These are phyloP conservation scores for Apamea monoglypha DNA, from an alignment of 2,888 invertebrate genomes.

Conservation along the genomic window DNA sequence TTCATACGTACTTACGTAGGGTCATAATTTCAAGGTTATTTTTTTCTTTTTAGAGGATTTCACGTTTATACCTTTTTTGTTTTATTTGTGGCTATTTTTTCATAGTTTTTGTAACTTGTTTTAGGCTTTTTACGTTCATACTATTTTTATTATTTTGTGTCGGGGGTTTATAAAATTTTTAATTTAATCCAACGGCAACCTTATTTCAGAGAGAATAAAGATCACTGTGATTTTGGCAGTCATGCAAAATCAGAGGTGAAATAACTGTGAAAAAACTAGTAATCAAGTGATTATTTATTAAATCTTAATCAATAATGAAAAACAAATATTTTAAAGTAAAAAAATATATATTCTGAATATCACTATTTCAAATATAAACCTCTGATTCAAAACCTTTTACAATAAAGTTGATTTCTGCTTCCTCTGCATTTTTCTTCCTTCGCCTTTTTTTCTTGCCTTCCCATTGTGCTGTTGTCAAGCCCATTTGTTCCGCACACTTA, in stretches of 20 bases:
- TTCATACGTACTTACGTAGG: too few species aligned
- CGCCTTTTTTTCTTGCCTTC: slow-evolving; percentile 74
- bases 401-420: slow-evolving; percentile 79
- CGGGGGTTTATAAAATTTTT: too few species aligned
- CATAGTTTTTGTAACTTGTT: too few species aligned
- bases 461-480: slow-evolving; percentile 74
- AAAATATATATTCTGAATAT: slow-evolving; percentile 7
- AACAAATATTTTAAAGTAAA: slow-evolving; percentile 7
- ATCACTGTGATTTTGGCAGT: background rate
- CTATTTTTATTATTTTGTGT: too few species aligned
- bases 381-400: slow-evolving; percentile 86
- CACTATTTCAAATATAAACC: slow-evolving; percentile 73
- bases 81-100: too few species aligned
- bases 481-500: slow-evolving; percentile 74
- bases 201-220: background rate
- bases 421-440: slow-evolving; percentile 73
- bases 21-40: too few species aligned
- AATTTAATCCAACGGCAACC: too few species aligned
- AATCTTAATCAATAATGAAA: slow-evolving; percentile 7
- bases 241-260: background rate
- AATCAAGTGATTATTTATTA: too few species aligned
- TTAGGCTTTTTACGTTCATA: too few species aligned
- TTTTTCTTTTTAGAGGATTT: too few species aligned
- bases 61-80: too few species aligned
- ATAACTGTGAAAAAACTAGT: background rate